Evolutionary conservation across 1,140 invertebrate genomes (phyloP).

Genomic region (Aphelenchoides fujianensis): DNA sequence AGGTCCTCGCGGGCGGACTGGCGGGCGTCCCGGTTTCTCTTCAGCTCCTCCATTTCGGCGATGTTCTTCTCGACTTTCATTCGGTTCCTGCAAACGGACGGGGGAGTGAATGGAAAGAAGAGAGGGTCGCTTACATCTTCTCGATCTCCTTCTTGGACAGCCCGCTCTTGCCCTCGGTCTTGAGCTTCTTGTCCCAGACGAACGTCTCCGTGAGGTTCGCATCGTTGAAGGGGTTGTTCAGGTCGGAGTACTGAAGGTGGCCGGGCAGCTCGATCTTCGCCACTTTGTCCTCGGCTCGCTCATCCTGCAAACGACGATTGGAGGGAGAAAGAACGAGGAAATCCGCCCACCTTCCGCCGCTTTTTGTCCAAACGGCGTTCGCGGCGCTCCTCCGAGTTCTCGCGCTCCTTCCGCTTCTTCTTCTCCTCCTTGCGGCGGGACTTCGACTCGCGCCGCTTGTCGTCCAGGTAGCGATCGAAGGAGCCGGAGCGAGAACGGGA

Average conservation of each 20-base stretch:
- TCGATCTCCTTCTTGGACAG: slow-evolving; percentile 80
- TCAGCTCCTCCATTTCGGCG: slow-evolving; percentile 67
- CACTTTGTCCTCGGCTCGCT: slow-evolving; percentile 31
- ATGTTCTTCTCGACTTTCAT: slow-evolving; percentile 49
- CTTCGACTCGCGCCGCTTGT: slow-evolving; percentile 70
- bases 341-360: slow-evolving; percentile 81
- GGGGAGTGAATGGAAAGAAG: slow-evolving; percentile 22
- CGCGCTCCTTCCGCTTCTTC: slow-evolving; percentile 78
- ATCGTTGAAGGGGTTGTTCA: slow-evolving; percentile 97
- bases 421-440: slow-evolving; percentile 74
- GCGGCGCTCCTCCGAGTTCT: slow-evolving; percentile 91
- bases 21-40: slow-evolving; percentile 82
- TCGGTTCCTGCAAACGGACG: slow-evolving; percentile 40
- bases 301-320: slow-evolving; percentile 73
- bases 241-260: slow-evolving; percentile 78
- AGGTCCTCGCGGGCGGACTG: slow-evolving; percentile 85
- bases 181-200: slow-evolving; percentile 92
- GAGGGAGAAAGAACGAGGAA: slow-evolving; percentile 92
- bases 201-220: slow-evolving; percentile 85
- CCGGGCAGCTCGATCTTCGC: slow-evolving; percentile 33
- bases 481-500: neutral
- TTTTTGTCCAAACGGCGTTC: slow-evolving; percentile 81
- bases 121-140: slow-evolving; percentile 74
- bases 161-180: slow-evolving; percentile 83
- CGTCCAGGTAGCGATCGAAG: slow-evolving; percentile 66